A percentile compares a stretch with the other conserved stretches of the same genome.
Evolutionary conservation across 2,888 invertebrate genomes (phyloP).

Genomic region (Diloba caeruleocephala): DNA sequence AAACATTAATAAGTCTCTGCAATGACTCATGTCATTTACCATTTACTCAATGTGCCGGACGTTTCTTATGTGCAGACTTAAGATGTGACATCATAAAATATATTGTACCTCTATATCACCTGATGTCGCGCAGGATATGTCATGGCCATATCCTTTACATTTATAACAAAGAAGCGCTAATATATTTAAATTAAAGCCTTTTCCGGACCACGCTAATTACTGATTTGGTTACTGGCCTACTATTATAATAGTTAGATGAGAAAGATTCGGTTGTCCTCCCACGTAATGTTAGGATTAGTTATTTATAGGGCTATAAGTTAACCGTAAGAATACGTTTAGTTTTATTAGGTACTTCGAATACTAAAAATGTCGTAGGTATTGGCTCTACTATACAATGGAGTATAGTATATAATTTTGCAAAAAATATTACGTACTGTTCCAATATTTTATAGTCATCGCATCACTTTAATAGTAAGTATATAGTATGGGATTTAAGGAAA

Average conservation of each 20-base stretch:
- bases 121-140: constrained; percentile 33
- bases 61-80: constrained; percentile 26
- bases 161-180: constrained; percentile 27
- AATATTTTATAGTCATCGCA: too few species aligned
- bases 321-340: constrained; percentile 12
- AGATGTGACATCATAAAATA: constrained; percentile 46
- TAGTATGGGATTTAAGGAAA: too few species aligned
- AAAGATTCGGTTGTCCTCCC: constrained; percentile 36
- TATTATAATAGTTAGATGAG: constrained; percentile 27
- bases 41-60: constrained; percentile 32
- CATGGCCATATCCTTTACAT: constrained; percentile 8
- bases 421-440: too few species aligned
- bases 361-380: too few species aligned
- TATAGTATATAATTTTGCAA: too few species aligned
- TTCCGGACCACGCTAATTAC: constrained; percentile 35
- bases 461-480: too few species aligned
- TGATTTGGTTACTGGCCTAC: constrained; percentile 30
- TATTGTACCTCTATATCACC: constrained; percentile 18
- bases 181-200: constrained; percentile 23
- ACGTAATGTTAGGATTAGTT: constrained; percentile 23
- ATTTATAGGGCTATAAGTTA: constrained; percentile 32
- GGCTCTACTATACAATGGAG: too few species aligned
- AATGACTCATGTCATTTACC: constrained; percentile 45
- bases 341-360: constrained; percentile 2
- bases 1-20: constrained; percentile 25